Conservation (phyloP, 2,888 invertebrate genomes). For the Phania funesta region DNA sequence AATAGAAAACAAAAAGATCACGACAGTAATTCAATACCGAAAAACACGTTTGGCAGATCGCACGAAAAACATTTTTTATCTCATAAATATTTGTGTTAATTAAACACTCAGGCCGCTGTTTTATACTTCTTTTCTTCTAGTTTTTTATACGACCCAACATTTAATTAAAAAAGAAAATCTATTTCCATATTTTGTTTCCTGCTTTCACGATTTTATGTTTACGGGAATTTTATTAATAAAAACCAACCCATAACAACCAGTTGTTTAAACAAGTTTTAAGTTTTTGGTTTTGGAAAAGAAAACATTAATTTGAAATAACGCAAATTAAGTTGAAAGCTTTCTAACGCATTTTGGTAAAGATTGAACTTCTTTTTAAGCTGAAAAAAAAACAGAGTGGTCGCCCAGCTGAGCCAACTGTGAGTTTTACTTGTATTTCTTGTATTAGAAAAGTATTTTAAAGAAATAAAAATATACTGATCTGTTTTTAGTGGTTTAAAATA, state of each 20-base stretch:
- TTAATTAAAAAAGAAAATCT: too few relatives aligned
- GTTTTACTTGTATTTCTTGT: too few relatives aligned
- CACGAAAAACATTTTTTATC: not conserved
- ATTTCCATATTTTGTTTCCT: too few relatives aligned
- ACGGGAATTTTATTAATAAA: not conserved
- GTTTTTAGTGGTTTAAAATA: not conserved
- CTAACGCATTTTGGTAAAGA: not conserved
- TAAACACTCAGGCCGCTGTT: conserved; percentile 37
- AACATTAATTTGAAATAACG: conserved; percentile 52
- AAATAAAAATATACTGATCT: not conserved
- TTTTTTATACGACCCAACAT: too few relatives aligned
- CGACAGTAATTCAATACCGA: not conserved
- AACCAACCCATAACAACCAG: conserved; percentile 5
- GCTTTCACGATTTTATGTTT: not conserved
- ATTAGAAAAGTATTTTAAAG: too few relatives aligned
- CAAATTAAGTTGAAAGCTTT: conserved; percentile 39
- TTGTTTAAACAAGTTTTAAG: conserved; percentile 9
- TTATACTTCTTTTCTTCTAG: not conserved
- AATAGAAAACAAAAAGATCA: not conserved
- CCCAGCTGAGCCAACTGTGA: not conserved
- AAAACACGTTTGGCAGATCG: not conserved
- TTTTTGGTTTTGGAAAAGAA: conserved; percentile 46
- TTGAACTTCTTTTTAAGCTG: not conserved
- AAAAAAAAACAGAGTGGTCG: not conserved
- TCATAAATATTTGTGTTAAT: conserved; percentile 42